Base-by-base conservation (phyloP, 2,113 vertebrate species). In the Saguinus imperator region DNA sequence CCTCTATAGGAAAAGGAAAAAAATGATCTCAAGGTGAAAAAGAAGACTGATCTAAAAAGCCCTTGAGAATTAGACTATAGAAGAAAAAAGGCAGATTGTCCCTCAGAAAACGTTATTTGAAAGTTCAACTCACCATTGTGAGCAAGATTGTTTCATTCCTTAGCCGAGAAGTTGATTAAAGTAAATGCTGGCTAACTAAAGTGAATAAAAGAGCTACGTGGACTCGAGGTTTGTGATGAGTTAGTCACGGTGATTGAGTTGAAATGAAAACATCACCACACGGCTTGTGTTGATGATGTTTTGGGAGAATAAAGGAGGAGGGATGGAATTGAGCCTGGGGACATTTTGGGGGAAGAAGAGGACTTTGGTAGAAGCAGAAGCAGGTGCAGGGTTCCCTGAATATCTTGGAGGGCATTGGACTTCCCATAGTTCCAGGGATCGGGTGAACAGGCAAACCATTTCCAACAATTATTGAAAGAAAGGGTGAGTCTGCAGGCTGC, bases 41-140 rank as follows among this genome's bases (percentile, higher is more conserved):
- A n/a, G 25, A 73, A 43, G 9, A 50, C 27, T 57, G 23, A 23
- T 91, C 75, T 72, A 32, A 75, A 75, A 87, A 89, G 48, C 6
- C 32, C 10, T 68, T 91, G 32, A 43, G 84, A 70, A 85, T 43
- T 77, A 52, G 32, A 82, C 85, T 12, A 89, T 29, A 68, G 52
- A 17, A 29, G 29, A 18, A 85, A 75, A 79, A 73, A 50, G 50
- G 40, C 18, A 61, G 76, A 73, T 80, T 50, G 72, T 58, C 50
- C 57, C 73, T 73, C 2, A 29, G 75, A 87, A 89, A 96, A 85
- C 5, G 8, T 61, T 90, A 52, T 81, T 96, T 64, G 45, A 94
- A 96, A 94, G 94, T 82, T 55, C 27, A 91, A 50, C 52, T 89
- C 37, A 23, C 27, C 2, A 6, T 50, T 86, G 58, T 79, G 32